Conservation (phyloP, 2,113 vertebrate genomes). For the Cyphomyrus discorhynchus region DNA sequence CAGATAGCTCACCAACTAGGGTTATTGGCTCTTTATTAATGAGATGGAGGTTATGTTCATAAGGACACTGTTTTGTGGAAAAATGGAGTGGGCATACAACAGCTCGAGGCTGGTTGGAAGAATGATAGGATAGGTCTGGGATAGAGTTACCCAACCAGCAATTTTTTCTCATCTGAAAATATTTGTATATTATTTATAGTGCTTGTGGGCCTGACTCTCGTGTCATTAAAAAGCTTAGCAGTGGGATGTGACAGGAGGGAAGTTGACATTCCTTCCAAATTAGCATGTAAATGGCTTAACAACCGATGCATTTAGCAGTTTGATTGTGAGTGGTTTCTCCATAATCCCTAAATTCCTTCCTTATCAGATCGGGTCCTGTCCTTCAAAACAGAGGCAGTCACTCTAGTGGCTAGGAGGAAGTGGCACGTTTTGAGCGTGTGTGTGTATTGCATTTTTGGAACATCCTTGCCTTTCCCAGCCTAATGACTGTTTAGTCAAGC, state of each 20-base stretch:
- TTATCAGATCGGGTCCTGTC: background rate
- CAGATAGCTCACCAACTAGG: constrained; percentile 48
- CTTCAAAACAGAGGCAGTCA: background rate
- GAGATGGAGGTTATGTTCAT: constrained; percentile 30
- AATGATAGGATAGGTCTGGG: background rate
- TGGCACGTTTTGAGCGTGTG: background rate
- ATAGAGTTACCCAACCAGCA: background rate
- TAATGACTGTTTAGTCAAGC: background rate
- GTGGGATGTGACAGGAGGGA: background rate
- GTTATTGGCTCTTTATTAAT: constrained; percentile 52
- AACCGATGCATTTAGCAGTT: background rate
- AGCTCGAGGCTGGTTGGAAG: background rate
- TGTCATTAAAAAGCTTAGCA: background rate
- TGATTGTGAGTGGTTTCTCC: background rate
- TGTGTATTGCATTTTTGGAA: background rate
- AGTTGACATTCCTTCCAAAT: background rate
- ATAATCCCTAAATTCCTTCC: background rate
- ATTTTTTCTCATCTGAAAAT: background rate
- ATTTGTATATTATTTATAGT: background rate
- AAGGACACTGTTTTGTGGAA: background rate
- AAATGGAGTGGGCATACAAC: background rate
- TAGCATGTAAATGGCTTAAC: background rate
- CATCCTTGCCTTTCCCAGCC: background rate
- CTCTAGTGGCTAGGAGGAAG: background rate
- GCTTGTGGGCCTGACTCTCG: background rate